Evolutionary conservation across 1,140 invertebrate species (phyloP).

Genomic region (Atta cephalotes): DNA sequence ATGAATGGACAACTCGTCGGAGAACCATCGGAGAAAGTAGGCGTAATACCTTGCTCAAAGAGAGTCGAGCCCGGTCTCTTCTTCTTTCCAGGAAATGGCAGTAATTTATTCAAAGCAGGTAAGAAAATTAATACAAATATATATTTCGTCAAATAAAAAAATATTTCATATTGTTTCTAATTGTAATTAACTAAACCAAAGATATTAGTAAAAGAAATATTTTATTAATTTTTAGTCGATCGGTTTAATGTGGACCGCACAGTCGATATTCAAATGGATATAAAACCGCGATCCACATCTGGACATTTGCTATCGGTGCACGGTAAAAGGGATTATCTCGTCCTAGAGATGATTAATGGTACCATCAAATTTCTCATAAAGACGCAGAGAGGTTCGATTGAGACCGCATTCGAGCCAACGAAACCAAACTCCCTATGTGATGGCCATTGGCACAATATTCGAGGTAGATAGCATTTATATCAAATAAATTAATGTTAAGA

Average conservation of each 20-base stretch:
- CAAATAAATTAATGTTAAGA: neutral
- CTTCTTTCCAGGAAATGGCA: conserved; percentile 92
- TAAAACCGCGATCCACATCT: conserved; percentile 94
- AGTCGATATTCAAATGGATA: conserved; percentile 94
- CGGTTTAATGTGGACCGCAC: conserved; percentile 92
- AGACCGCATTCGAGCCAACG: conserved; percentile 90
- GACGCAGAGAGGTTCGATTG: conserved; percentile 93
- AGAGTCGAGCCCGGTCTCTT: conserved; percentile 95
- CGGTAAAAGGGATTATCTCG: conserved; percentile 92
- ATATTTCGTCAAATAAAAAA: neutral
- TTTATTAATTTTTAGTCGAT: conserved; percentile 84
- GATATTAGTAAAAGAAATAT: neutral
- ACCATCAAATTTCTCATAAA: conserved; percentile 93
- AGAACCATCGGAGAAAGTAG: conserved; percentile 86
- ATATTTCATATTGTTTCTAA: conserved; percentile 1
- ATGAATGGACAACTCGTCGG: conserved; percentile 90
- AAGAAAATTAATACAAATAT: conserved; percentile 72
- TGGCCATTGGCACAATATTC: conserved; percentile 96
- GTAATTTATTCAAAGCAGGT: conserved; percentile 88
- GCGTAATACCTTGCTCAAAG: conserved; percentile 93
- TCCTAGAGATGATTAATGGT: conserved; percentile 96
- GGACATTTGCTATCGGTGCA: conserved; percentile 94
- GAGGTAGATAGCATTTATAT: conserved; percentile 88
- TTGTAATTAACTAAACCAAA: neutral
- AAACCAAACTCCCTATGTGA: conserved; percentile 94